phyloP scores from a whole-genome alignment of 2,888 invertebrate species.

The Cephus spinipes region DNA sequence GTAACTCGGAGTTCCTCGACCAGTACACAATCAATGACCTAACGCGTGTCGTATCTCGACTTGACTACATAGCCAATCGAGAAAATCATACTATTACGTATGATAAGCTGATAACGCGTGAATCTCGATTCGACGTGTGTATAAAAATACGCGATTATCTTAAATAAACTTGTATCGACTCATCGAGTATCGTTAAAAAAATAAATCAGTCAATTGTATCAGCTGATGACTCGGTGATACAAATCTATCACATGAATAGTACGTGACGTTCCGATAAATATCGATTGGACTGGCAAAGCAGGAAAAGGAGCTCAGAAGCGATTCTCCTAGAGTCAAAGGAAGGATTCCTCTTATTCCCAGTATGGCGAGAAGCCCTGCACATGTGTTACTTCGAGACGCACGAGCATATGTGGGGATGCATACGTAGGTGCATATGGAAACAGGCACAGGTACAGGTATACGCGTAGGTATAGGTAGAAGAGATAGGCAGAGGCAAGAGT shows the following conservation, averaged over 20 bases:
- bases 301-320: neutral
- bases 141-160: no score
- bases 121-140: neutral
- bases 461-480: neutral
- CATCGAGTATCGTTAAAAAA: neutral
- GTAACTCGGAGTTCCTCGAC: neutral
- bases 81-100: neutral
- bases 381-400: neutral
- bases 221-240: neutral
- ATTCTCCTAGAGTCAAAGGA: neutral
- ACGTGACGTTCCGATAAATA: neutral
- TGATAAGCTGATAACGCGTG: neutral
- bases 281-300: neutral
- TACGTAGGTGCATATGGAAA: slow-evolving; percentile 7
- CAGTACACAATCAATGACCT: neutral
- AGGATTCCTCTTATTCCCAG: neutral
- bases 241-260: neutral
- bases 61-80: neutral
- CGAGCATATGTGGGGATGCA: neutral
- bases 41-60: neutral
- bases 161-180: neutral
- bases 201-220: neutral
- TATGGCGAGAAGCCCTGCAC: neutral
- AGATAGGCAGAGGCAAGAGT: neutral
- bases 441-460: slow-evolving; percentile 4